phyloP scores from a whole-genome alignment of 2,888 invertebrate species.

The Apodemia duryi region DNA sequence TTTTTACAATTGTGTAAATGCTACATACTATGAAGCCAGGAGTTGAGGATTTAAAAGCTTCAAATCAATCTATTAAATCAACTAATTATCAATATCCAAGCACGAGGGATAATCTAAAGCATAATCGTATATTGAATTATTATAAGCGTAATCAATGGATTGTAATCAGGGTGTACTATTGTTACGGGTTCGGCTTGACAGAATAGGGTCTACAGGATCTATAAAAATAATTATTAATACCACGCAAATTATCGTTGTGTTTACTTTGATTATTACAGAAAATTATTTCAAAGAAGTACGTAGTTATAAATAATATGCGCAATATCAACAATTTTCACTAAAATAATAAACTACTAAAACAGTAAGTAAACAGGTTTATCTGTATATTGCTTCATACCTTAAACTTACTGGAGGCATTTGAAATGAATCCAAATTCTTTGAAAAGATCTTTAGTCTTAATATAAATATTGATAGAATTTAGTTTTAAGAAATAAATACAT shows the following conservation, averaged over 20 bases:
- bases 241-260: conserved; percentile 26
- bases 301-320: conserved; percentile 25
- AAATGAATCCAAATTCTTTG: conserved; percentile 3
- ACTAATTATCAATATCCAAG: conserved; percentile 53
- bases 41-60: conserved; percentile 58
- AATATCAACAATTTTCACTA: conserved; percentile 28
- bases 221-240: conserved; percentile 26
- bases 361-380: conserved; percentile 41
- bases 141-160: conserved; percentile 52
- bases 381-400: too few relatives aligned
- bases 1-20: conserved; percentile 47
- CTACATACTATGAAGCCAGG: conserved; percentile 61
- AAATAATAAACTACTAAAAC: conserved; percentile 40
- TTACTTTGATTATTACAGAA: neutral
- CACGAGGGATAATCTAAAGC: conserved; percentile 53
- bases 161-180: conserved; percentile 51
- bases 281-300: conserved; percentile 5
- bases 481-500: conserved; percentile 53
- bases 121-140: conserved; percentile 54
- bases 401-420: neutral
- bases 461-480: conserved; percentile 13
- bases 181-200: conserved; percentile 78
- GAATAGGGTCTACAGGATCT: conserved; percentile 66
- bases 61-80: conserved; percentile 49
- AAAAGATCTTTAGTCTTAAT: conserved; percentile 5